Percentiles rank a stretch among this genome's conserved stretches.
Conservation (phyloP, 2,888 invertebrate genomes). For the Drosophila birchii region DNA sequence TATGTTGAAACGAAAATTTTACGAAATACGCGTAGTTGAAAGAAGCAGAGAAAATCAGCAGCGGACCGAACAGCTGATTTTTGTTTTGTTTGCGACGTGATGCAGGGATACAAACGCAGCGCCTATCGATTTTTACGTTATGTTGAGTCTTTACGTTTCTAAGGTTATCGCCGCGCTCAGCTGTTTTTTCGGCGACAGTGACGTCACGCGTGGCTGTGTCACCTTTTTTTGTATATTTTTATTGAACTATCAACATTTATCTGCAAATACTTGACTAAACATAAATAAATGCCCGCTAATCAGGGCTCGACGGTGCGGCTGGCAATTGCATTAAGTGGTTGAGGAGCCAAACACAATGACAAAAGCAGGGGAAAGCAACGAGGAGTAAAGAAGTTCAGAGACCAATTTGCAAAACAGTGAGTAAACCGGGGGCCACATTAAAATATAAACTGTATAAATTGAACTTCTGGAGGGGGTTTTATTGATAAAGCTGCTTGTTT, state of each 20-base stretch:
- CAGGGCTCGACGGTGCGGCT: conserved; percentile 44
- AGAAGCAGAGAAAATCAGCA: conserved; percentile 62
- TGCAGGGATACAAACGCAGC: conserved; percentile 33
- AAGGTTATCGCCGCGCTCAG: conserved; percentile 19
- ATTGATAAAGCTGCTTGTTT: not conserved
- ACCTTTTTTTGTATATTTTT: conserved; percentile 18
- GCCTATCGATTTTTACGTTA: conserved; percentile 7
- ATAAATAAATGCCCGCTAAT: conserved; percentile 41
- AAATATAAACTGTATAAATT: not conserved
- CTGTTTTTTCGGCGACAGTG: conserved; percentile 33
- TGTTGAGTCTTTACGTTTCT: not conserved
- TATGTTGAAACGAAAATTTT: conserved; percentile 53
- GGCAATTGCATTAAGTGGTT: conserved; percentile 39
- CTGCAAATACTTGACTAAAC: conserved; percentile 42
- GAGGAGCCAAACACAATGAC: conserved; percentile 21
- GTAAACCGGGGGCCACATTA: not conserved
- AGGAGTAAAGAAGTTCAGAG: not conserved
- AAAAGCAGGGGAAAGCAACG: conserved; percentile 5
- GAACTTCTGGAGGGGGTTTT: not conserved
- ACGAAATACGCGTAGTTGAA: conserved; percentile 48
- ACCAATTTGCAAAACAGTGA: conserved; percentile 13
- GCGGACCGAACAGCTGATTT: conserved; percentile 64
- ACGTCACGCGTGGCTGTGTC: conserved; percentile 21
- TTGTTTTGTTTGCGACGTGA: conserved; percentile 62
- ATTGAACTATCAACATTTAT: conserved; percentile 56